Conservation (phyloP, 2,888 invertebrate genomes). For the Lacanobia oleracea region DNA sequence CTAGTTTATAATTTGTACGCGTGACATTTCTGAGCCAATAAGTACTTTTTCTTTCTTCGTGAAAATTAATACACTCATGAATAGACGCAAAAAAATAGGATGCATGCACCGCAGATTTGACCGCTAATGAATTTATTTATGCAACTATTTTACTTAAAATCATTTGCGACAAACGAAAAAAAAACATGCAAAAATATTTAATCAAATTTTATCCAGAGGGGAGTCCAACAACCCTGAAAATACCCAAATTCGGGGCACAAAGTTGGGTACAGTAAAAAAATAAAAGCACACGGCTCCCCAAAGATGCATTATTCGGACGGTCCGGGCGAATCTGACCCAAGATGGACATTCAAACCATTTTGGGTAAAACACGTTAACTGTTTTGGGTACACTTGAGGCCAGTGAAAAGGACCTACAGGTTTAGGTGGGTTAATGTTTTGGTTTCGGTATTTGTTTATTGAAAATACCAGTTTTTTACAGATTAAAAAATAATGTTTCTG, state of each 20-base stretch:
- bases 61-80: too few species aligned
- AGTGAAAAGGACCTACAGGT: slow-evolving; percentile 39
- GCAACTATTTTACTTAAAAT: background rate
- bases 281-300: slow-evolving; percentile 65
- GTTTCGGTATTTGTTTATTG: background rate
- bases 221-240: slow-evolving; percentile 16
- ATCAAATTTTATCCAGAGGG: slow-evolving; percentile 1
- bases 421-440: slow-evolving; percentile 11
- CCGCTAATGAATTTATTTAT: background rate
- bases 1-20: too few species aligned
- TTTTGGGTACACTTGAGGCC: slow-evolving; percentile 70
- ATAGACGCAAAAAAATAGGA: too few species aligned
- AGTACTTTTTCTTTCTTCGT: too few species aligned
- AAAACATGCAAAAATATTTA: slow-evolving; percentile 19
- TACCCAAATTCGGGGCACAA: slow-evolving; percentile 41
- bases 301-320: slow-evolving; percentile 73
- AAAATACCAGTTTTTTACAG: too few species aligned
- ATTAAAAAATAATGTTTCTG: too few species aligned
- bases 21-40: too few species aligned
- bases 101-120: too few species aligned
- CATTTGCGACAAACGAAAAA: slow-evolving; percentile 4
- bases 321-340: slow-evolving; percentile 74
- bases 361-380: slow-evolving; percentile 79
- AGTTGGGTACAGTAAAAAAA: slow-evolving; percentile 52
- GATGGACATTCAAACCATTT: slow-evolving; percentile 80